Evolutionary conservation across 2,888 invertebrate species (phyloP).

Genomic region (Hymenopus coronatus): DNA sequence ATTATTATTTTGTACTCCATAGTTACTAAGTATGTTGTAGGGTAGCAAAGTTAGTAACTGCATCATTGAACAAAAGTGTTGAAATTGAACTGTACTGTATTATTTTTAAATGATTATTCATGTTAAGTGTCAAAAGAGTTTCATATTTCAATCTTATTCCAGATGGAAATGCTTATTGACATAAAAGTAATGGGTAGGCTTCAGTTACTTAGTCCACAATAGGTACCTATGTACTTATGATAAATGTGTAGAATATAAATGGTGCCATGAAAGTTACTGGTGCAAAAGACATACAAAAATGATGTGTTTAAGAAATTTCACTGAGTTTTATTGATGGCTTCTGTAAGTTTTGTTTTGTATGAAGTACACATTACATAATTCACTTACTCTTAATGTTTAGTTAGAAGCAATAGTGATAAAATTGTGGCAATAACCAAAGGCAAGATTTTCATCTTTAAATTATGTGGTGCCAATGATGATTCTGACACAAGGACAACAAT

Average conservation of each 20-base stretch:
- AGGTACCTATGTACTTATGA: too few species aligned
- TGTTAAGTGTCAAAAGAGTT: neutral
- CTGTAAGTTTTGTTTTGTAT: neutral
- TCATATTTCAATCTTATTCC: too few species aligned
- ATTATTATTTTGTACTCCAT: neutral
- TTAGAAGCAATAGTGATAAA: neutral
- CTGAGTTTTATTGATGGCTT: neutral
- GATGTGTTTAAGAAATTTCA: neutral
- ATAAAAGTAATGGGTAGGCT: too few species aligned
- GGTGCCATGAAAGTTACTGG: neutral
- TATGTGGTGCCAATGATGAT: neutral
- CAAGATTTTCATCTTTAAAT: neutral
- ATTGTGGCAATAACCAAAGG: neutral
- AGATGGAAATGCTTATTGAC: too few species aligned
- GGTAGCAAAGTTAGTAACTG: neutral
- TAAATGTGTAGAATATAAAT: neutral
- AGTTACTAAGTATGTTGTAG: neutral
- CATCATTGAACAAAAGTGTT: neutral
- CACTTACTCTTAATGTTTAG: too few species aligned
- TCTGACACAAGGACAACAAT: neutral
- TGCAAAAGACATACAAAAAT: neutral
- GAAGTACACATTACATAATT: too few species aligned
- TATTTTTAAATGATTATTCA: neutral
- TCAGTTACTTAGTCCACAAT: too few species aligned
- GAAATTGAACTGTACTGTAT: too few species aligned